Evolutionary conservation across 2,113 vertebrate species (phyloP), one percentile per base, ranked within the genome.

Genomic region (Caracal caracal): DNA sequence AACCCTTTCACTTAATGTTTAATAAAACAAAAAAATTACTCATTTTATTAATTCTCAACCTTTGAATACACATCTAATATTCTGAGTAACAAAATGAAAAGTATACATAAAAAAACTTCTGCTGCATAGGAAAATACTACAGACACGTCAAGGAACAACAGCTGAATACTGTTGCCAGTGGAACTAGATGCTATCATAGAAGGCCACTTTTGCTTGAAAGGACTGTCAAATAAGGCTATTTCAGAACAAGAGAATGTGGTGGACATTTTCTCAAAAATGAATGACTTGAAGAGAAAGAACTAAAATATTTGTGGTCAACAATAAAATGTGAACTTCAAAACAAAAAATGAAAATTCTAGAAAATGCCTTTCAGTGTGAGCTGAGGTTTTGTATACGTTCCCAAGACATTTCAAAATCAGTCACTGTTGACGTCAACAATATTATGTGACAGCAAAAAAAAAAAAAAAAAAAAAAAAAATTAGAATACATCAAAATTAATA

Each of bases 261-360:
- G 76, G 2, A 40, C 5, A 43, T 53, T 13, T 68, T 82, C 71
- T 90, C 47, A 89, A 91, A 95, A 71, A 70, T 20, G 9, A 88
- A 63, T 33, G 28, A 88, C 40, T 78, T 80, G 30, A 93, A 87
- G 43, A 85, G 30, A 92, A 73, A 47, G 11, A 80, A 88, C 33
- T 92, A n/a, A 85, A 88, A 24, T 71, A 86, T 43, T 63, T 49
- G 4, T 56, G 56, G 17, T 4, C 68, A 90, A 28, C 53, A 12
- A 93, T 90, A 80, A 94, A 93, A 75, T 10, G 4, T 85, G 51
- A 79, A 88, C 73, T 49, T 88, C 26, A 30, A 88, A 92, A 24
- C 40, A 88, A 70, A 66, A 78, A 76, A 24, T 19, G 6, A 26
- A 22, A 83, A 82, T 49, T 70, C 26, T 88, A 56, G 78, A 68